phyloP scores from a whole-genome alignment of 2,888 invertebrate genomes.

The Salticus scenicus region DNA sequence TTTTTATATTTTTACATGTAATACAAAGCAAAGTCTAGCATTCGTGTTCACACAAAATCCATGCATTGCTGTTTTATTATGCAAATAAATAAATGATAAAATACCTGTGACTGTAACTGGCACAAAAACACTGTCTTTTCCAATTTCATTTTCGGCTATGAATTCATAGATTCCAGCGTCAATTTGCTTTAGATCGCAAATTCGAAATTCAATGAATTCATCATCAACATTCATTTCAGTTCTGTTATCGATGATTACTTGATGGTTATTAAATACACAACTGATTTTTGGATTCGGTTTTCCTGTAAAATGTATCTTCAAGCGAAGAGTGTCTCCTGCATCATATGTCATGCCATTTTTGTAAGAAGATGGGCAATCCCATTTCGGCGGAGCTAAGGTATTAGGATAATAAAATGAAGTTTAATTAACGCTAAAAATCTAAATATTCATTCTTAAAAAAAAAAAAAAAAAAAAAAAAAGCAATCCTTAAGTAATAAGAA shows the following conservation, averaged over 20 bases:
- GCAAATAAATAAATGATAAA: too few relatives aligned
- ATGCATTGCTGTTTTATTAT: too few relatives aligned
- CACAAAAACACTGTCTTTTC: constrained; percentile 81
- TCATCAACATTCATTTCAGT: constrained; percentile 76
- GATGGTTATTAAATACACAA: constrained; percentile 79
- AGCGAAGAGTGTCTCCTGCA: constrained; percentile 84
- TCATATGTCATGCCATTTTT: constrained; percentile 92
- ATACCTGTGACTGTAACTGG: constrained; percentile 88
- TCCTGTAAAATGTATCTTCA: constrained; percentile 79
- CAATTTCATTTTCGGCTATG: constrained; percentile 82
- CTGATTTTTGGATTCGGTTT: constrained; percentile 86
- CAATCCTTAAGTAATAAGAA: too few relatives aligned
- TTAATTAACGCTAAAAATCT: too few relatives aligned
- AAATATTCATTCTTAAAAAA: too few relatives aligned
- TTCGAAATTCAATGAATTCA: constrained; percentile 79
- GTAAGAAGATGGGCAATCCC: constrained; percentile 88
- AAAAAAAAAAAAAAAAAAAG: too few relatives aligned
- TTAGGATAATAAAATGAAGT: too few relatives aligned
- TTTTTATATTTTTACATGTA: too few relatives aligned
- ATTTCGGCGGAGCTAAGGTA: constrained; percentile 85
- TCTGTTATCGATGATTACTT: constrained; percentile 77
- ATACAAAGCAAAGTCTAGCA: too few relatives aligned
- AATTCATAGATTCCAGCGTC: constrained; percentile 83
- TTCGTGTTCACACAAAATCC: too few relatives aligned
- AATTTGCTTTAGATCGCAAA: constrained; percentile 80